A percentile compares a stretch with the other conserved stretches of the same genome.
Evolutionary conservation across 2,888 invertebrate species (phyloP).

Genomic region (Stenolophus ochropezus): DNA sequence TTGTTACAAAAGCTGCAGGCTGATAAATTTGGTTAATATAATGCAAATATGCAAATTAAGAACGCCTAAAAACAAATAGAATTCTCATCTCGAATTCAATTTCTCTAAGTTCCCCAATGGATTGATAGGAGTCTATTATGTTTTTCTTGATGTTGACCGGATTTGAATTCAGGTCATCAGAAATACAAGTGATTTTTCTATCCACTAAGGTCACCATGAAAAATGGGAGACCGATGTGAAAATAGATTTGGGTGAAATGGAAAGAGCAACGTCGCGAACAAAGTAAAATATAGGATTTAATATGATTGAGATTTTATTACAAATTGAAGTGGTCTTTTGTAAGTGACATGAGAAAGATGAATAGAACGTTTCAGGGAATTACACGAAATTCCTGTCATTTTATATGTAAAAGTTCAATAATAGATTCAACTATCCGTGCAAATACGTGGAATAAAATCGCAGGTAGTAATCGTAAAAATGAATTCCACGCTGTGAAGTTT

Average conservation of each 20-base stretch:
- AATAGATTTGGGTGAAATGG: slow-evolving; percentile 26
- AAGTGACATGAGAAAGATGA: slow-evolving; percentile 27
- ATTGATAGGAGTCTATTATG: no score
- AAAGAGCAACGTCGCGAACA: neutral
- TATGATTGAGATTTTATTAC: slow-evolving; percentile 14
- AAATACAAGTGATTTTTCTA: no score
- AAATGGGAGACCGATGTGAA: slow-evolving; percentile 10
- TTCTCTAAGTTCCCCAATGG: no score
- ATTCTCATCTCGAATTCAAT: no score
- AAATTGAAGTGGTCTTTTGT: slow-evolving; percentile 34
- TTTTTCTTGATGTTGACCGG: no score
- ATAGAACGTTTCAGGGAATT: slow-evolving; percentile 14
- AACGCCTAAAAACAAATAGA: no score
- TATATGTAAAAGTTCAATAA: slow-evolving; percentile 37
- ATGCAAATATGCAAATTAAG: no score
- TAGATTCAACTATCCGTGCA: slow-evolving; percentile 37
- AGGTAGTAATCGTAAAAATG: slow-evolving; percentile 39
- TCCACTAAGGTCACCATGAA: no score
- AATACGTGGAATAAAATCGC: slow-evolving; percentile 16
- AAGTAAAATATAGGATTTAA: slow-evolving; percentile 5
- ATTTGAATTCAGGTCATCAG: no score
- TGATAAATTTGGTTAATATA: no score
- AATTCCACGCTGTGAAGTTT: slow-evolving; percentile 20
- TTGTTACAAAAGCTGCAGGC: no score
- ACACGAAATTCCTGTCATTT: slow-evolving; percentile 27